phyloP scores from a whole-genome alignment of 2,113 vertebrate genomes.

The Prunella himalayana region DNA sequence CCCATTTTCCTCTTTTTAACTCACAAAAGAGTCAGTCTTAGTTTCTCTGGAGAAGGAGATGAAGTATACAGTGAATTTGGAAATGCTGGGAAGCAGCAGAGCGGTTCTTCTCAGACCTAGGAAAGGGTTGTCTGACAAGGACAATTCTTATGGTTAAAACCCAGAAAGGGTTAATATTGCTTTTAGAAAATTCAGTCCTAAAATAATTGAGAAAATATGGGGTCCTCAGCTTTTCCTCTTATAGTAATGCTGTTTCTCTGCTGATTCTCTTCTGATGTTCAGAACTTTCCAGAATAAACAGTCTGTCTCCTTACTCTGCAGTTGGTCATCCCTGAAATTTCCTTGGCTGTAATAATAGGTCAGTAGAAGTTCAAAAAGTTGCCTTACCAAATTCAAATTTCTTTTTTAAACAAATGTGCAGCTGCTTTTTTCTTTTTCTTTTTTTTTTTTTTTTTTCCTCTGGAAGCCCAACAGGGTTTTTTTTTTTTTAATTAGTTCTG shows the following conservation, averaged over 20 bases:
- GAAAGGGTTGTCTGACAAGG: not conserved
- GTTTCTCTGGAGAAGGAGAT: not conserved
- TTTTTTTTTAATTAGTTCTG: not conserved
- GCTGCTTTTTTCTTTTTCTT: not conserved
- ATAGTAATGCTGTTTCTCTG: not conserved
- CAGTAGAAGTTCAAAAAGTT: not conserved
- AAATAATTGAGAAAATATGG: not conserved
- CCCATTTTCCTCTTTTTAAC: not conserved
- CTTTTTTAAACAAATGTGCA: not conserved
- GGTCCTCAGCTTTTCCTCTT: not conserved
- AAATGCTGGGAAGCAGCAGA: not conserved
- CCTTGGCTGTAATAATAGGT: not conserved
- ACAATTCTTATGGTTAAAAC: not conserved
- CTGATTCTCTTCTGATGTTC: rapidly evolving
- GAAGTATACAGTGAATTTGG: not conserved
- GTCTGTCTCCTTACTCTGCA: not conserved
- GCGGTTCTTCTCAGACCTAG: not conserved
- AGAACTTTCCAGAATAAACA: not conserved
- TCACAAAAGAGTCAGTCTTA: not conserved
- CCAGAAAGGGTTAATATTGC: not conserved
- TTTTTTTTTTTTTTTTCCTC: not conserved
- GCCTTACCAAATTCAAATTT: not conserved
- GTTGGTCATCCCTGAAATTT: not conserved
- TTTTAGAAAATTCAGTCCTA: not conserved
- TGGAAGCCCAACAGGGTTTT: not conserved